Percentiles rank a stretch among this genome's conserved stretches.
Conservation (phyloP, 2,797 vertebrate genomes). For the Balearica regulorum region DNA sequence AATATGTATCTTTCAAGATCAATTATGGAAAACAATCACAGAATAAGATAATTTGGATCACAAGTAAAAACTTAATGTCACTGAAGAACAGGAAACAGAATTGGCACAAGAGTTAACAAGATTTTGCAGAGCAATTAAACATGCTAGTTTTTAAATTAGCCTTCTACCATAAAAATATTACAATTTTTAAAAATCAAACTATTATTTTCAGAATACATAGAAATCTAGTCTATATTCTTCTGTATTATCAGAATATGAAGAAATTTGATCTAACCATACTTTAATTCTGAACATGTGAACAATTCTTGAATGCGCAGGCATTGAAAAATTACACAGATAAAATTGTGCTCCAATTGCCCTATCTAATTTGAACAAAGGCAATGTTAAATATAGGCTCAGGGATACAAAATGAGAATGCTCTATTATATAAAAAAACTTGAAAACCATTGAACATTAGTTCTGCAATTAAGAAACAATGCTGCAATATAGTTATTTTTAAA, state of each 20-base stretch:
- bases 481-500: background rate
- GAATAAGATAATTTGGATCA: background rate
- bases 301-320: background rate
- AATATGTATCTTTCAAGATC: background rate
- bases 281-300: background rate
- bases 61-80: background rate
- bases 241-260: background rate
- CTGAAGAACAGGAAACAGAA: background rate
- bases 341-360: background rate
- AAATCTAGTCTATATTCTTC: background rate
- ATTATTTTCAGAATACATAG: background rate
- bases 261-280: background rate
- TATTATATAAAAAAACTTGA: background rate
- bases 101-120: background rate
- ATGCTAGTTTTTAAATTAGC: background rate
- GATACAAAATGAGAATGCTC: background rate
- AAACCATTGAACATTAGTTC: background rate
- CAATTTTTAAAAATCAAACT: background rate
- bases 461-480: background rate
- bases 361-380: background rate
- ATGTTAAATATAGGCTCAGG: background rate
- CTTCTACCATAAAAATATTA: background rate
- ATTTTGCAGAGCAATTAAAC: background rate
- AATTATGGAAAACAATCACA: background rate
- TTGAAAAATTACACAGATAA: background rate